Evolutionary conservation across 2,797 vertebrate genomes (phyloP), one percentile per base, ranked within the genome.

Genomic region (Lindbergichthys nudifrons): DNA sequence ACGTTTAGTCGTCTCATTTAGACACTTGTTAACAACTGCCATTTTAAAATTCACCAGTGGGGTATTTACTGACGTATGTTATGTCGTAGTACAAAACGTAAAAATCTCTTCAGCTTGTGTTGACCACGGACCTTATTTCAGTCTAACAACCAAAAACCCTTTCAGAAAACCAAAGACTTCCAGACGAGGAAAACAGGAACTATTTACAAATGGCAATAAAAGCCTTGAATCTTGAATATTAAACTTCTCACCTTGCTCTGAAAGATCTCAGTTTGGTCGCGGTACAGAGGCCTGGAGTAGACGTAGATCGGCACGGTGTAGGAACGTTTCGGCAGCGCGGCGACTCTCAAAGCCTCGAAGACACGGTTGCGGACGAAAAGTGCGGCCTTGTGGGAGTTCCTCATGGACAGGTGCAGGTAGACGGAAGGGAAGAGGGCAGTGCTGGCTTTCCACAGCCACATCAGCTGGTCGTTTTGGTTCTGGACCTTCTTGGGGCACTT

Each of bases 391-490:
- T 56, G 75, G 61, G 92, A 90, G 81, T 94, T 92, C 18, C 77
- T 92, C 65, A 96, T 75, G 0, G 41, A 42, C 13, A 23, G 70
- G 18, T 88, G 92, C 75, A 98, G 84, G 85, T 97, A 98, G 56
- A 97, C 18, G 15, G 96, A 97, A 48, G 97, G 97, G 69, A 90
- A 98, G 54, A 98, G 95, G 48, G 96, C 97, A 0, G 96, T 96
- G 82, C 96, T 97, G 80, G 73, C 79, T 21, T 95, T 82, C 97
- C 97, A 98, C 54, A 98, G 63, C 97, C 97, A 98, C 0, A 81
- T 5, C 47, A 98, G 89, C 36, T 93, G 77, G 65, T 96, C 85
- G 60, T 98, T 98, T 86, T 95, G 94, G 80, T 58, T 70, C 76
- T 87, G 91, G 82, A 94, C 94, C 75, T 90, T 79, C 4, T 79